These are phyloP conservation scores for Cynaeus angustus DNA, from an alignment of 2,888 invertebrate species.

Conservation along the genomic window DNA sequence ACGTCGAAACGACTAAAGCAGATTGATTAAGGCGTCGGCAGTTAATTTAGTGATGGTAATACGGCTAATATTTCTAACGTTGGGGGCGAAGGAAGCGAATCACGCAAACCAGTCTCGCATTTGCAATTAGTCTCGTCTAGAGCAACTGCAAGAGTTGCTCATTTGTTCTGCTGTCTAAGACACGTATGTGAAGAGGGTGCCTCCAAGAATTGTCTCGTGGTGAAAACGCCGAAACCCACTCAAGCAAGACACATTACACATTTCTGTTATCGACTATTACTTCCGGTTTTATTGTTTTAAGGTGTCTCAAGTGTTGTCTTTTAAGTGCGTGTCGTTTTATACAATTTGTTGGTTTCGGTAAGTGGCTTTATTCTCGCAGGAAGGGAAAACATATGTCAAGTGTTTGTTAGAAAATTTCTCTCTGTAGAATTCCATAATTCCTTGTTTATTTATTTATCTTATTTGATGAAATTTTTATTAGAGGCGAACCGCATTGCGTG, in stretches of 20 bases:
- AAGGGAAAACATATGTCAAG: background rate
- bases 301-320: background rate
- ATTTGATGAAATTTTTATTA: constrained; percentile 20
- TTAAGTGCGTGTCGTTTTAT: constrained; percentile 9
- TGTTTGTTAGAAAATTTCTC: background rate
- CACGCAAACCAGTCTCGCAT: constrained; percentile 37
- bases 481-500: constrained; percentile 6
- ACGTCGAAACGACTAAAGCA: constrained; percentile 20
- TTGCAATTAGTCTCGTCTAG: constrained; percentile 38
- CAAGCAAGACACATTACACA: constrained; percentile 13
- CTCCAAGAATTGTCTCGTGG: constrained; percentile 17
- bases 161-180: constrained; percentile 30
- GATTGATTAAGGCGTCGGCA: constrained; percentile 35
- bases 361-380: background rate
- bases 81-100: constrained; percentile 23
- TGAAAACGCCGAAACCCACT: constrained; percentile 20
- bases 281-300: constrained; percentile 24
- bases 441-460: constrained; percentile 14
- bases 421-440: background rate
- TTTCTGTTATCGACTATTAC: constrained; percentile 20
- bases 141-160: constrained; percentile 34
- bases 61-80: constrained; percentile 20
- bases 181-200: background rate
- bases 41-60: constrained; percentile 43
- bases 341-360: constrained; percentile 2